Evolutionary conservation across 2,797 vertebrate species (phyloP).

Genomic region (Prunella strophiata): DNA sequence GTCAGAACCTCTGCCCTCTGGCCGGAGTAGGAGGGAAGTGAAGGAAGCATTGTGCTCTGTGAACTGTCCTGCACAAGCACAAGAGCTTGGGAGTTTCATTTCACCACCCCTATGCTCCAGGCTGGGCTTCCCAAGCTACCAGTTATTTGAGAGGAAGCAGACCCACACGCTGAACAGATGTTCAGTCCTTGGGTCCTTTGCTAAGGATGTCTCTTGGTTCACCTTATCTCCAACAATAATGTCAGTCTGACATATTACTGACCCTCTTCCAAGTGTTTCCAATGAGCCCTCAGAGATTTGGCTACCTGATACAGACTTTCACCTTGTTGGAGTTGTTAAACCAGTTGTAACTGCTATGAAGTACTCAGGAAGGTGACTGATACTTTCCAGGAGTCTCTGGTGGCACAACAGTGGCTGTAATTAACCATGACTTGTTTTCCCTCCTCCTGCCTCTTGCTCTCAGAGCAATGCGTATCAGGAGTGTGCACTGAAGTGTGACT

Average conservation of each 20-base stretch:
- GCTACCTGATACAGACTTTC: not conserved
- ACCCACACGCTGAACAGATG: not conserved
- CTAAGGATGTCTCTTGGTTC: not conserved
- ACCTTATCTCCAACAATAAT: not conserved
- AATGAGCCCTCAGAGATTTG: not conserved
- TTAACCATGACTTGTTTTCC: not conserved
- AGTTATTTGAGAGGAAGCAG: not conserved
- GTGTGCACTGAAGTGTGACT: not conserved
- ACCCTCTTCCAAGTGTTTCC: not conserved
- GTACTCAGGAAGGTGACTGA: conserved; percentile 3
- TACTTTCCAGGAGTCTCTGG: not conserved
- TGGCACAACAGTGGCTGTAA: conserved; percentile 9
- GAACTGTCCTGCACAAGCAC: not conserved
- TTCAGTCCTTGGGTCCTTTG: not conserved
- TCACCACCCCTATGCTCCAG: not conserved
- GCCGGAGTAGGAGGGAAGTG: not conserved
- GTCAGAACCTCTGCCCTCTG: not conserved
- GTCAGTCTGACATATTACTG: not conserved
- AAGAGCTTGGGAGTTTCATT: not conserved
- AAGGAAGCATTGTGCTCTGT: not conserved
- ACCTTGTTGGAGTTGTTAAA: conserved; percentile 5
- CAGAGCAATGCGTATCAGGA: not conserved
- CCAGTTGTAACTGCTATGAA: not conserved
- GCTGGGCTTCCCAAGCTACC: not conserved
- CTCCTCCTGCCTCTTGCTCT: not conserved